phyloP scores from a whole-genome alignment of 2,888 invertebrate genomes.

The Chaetogeoica ovagalla region DNA sequence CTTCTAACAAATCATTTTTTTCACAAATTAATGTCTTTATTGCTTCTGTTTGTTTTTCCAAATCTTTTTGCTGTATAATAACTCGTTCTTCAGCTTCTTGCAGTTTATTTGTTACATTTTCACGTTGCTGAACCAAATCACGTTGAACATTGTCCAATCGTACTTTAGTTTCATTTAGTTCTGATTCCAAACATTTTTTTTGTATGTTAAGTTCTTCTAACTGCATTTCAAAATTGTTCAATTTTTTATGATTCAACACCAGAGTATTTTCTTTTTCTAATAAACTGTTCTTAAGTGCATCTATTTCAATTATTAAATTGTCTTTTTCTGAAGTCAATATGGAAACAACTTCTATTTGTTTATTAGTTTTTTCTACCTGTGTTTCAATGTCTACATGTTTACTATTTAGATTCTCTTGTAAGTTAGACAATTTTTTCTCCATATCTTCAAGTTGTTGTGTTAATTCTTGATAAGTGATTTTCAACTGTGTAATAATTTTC shows the following conservation, averaged over 20 bases:
- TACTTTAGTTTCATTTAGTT: conserved; percentile 4
- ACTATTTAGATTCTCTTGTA: no score
- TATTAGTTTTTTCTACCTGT: no score
- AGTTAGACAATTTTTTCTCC: not conserved
- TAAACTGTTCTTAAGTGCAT: not conserved
- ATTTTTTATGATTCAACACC: not conserved
- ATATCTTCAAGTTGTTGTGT: conserved; percentile 3
- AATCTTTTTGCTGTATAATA: not conserved
- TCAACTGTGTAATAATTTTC: not conserved
- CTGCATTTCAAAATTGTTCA: not conserved
- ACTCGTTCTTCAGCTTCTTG: not conserved
- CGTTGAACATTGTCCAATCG: conserved; percentile 4
- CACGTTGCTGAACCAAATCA: not conserved
- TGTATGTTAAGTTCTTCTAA: conserved; percentile 10
- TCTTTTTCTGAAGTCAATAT: conserved; percentile 23
- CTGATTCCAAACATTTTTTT: not conserved
- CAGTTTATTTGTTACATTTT: not conserved
- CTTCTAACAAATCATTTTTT: conserved; percentile 16
- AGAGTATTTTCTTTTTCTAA: conserved; percentile 13
- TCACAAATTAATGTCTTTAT: conserved; percentile 9
- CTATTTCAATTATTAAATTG: conserved; percentile 19
- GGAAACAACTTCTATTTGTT: no score
- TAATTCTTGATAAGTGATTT: conserved; percentile 1
- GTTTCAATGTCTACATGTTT: no score
- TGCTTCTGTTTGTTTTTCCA: not conserved